phyloP scores from a whole-genome alignment of 2,888 invertebrate genomes.

The Rhopalosiphum nymphaeae region DNA sequence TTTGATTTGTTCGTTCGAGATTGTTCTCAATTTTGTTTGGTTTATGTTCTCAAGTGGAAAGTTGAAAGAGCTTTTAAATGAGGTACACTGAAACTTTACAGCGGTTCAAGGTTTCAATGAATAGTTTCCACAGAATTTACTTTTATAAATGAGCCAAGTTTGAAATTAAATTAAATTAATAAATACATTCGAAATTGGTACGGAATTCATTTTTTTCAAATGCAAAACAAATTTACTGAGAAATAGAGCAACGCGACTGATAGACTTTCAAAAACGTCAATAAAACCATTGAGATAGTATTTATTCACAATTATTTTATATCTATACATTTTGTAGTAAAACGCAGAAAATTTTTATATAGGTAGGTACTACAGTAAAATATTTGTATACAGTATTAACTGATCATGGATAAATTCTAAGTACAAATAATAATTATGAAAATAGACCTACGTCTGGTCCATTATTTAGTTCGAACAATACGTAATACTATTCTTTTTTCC shows the following conservation, averaged over 20 bases:
- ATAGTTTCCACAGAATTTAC: conserved; percentile 39
- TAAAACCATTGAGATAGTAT: background rate
- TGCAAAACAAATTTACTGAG: background rate
- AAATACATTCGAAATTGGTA: background rate
- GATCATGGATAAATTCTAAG: background rate
- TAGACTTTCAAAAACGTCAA: background rate
- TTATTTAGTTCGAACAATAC: background rate
- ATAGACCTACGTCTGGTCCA: background rate
- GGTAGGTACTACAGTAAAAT: background rate
- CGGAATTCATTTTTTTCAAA: background rate
- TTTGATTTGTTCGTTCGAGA: background rate
- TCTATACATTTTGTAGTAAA: background rate
- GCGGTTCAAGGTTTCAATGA: conserved; percentile 10
- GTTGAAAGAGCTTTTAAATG: conserved; percentile 32
- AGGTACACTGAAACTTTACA: conserved; percentile 34
- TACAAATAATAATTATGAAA: background rate
- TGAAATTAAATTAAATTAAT: conserved; percentile 38
- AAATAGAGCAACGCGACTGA: background rate
- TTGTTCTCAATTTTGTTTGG: conserved; percentile 14
- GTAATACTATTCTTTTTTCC: background rate
- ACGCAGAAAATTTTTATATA: background rate
- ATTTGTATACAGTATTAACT: background rate
- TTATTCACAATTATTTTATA: background rate
- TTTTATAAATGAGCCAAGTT: conserved; percentile 24
- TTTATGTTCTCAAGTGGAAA: conserved; percentile 3